These are phyloP conservation scores for Spea bombifrons DNA, from an alignment of 2,113 vertebrate genomes.

Conservation along the genomic window DNA sequence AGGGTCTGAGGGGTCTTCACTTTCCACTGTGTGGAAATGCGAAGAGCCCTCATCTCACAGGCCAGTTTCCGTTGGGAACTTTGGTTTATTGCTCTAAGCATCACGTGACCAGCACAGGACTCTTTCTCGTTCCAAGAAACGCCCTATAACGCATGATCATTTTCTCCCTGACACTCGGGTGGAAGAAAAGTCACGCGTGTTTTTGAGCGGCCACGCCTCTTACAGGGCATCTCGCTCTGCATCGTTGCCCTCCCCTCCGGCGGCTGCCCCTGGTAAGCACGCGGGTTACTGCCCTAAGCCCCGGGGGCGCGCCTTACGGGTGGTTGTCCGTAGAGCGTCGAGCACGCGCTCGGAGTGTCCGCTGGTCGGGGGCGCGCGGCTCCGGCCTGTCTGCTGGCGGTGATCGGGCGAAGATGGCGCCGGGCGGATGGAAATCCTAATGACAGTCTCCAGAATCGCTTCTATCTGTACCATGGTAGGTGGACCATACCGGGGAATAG, in stretches of 20 bases:
- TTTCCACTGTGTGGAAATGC: too few relatives aligned
- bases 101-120: too few relatives aligned
- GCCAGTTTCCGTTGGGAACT: too few relatives aligned
- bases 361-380: constrained; percentile 26
- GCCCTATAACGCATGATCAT: too few relatives aligned
- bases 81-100: too few relatives aligned
- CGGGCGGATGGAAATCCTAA: constrained; percentile 97
- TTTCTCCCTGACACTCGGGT: too few relatives aligned
- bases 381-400: constrained; percentile 57
- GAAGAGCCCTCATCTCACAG: too few relatives aligned
- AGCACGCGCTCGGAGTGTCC: constrained; percentile 12
- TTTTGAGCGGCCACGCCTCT: not conserved
- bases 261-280: not conserved
- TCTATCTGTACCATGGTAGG: constrained; percentile 98
- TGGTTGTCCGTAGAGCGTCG: not conserved
- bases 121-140: too few relatives aligned
- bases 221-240: not conserved
- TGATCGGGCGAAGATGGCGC: constrained; percentile 89
- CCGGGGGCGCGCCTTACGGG: not conserved
- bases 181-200: too few relatives aligned
- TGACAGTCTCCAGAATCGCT: constrained; percentile 97
- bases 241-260: not conserved
- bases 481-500: constrained; percentile 31
- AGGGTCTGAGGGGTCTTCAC: too few relatives aligned
- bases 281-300: not conserved